A percentile compares a stretch with the other conserved stretches of the same genome.
These are phyloP conservation scores for Oeneis ivallda DNA, from an alignment of 2,888 invertebrate genomes.

Conservation along the genomic window DNA sequence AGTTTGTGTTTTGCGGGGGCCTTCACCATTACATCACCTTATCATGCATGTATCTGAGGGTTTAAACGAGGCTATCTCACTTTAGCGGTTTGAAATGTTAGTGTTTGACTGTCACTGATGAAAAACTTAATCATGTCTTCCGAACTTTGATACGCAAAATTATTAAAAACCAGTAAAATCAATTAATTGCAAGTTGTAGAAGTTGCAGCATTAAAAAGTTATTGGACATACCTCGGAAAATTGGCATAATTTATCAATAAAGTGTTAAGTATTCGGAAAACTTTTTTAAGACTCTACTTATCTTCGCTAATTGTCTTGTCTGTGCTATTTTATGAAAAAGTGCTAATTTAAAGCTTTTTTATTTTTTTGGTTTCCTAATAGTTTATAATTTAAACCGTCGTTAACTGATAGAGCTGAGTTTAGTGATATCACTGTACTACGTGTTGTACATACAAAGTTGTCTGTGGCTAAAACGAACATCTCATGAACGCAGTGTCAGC, in stretches of 20 bases:
- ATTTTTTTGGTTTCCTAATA: slow-evolving; percentile 25
- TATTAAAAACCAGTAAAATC: not conserved
- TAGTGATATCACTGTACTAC: slow-evolving; percentile 13
- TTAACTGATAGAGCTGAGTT: slow-evolving; percentile 13
- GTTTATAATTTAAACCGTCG: slow-evolving; percentile 24
- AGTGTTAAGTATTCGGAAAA: slow-evolving; percentile 32
- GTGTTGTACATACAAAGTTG: slow-evolving; percentile 30
- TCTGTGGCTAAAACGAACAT: slow-evolving; percentile 18
- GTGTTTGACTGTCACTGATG: slow-evolving; percentile 29
- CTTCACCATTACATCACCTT: slow-evolving; percentile 5
- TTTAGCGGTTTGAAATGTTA: slow-evolving; percentile 27
- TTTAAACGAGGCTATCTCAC: slow-evolving; percentile 18
- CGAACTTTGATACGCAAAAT: slow-evolving; percentile 23
- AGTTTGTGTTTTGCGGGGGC: not conserved
- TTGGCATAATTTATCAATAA: not conserved
- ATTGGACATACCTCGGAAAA: not conserved
- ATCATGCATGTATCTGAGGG: slow-evolving; percentile 24
- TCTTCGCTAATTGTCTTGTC: slow-evolving; percentile 30
- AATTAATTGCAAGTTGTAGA: too few species aligned
- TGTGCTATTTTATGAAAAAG: slow-evolving; percentile 31
- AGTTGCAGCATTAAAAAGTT: too few species aligned
- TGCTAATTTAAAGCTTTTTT: slow-evolving; percentile 37
- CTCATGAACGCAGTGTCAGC: slow-evolving; percentile 17
- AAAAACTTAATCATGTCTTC: slow-evolving; percentile 38
- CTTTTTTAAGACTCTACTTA: slow-evolving; percentile 35